These are phyloP conservation scores for Leptocoma aspasia DNA, from an alignment of 2,113 vertebrate genomes.

Conservation along the genomic window DNA sequence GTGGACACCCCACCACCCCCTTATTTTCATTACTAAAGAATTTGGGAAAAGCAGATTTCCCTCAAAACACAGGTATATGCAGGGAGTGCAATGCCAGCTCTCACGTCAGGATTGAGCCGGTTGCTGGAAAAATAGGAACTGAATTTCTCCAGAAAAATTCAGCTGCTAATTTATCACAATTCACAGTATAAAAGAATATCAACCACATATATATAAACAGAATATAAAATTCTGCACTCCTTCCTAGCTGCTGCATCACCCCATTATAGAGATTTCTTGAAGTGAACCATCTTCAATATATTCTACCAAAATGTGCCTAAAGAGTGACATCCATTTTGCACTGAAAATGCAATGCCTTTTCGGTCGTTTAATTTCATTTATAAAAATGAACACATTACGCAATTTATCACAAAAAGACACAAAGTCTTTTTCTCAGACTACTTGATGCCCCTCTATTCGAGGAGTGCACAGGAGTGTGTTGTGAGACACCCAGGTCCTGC, in stretches of 20 bases:
- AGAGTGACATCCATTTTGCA: neutral
- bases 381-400: neutral
- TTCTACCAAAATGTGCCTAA: neutral
- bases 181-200: neutral
- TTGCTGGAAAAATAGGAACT: neutral
- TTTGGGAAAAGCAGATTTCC: neutral
- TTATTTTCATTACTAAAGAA: neutral
- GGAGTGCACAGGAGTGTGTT: neutral
- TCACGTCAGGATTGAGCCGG: neutral
- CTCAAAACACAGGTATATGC: neutral
- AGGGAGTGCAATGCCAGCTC: neutral
- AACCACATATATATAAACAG: neutral
- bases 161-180: neutral
- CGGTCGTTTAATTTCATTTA: neutral
- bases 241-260: neutral
- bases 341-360: neutral
- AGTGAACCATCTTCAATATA: neutral
- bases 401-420: neutral
- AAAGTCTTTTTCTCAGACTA: neutral
- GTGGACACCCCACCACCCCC: rapidly evolving
- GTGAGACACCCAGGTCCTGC: neutral
- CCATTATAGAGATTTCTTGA: neutral
- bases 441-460: neutral
- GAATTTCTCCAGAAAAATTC: slow-evolving; percentile 5
- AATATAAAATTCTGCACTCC: neutral